Evolutionary conservation across 2,888 invertebrate genomes (phyloP), one percentile per base, ranked within the genome.

Genomic region (Peribatodes rhomboidaria): DNA sequence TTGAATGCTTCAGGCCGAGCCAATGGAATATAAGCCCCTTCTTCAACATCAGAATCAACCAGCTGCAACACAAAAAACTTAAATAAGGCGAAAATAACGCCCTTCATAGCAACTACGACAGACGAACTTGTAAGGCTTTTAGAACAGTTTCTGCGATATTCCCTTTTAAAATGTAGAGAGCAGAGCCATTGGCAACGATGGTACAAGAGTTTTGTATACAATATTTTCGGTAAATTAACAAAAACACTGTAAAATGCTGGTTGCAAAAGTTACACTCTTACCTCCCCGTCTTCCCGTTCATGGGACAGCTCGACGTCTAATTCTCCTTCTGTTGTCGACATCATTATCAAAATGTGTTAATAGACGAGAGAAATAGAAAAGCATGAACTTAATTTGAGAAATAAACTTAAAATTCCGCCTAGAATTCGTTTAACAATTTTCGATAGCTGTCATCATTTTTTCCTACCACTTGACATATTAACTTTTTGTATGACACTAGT

Each of bases 261-360:
- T 41, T 27, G 61, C 44, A 65, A 71, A 72, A 71, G 74, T 63
- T 69, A 74, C 87, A 83, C 85, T 88, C 89, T 92, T 88, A 95
- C 96, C 94, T 96, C 95, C 77, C 96, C 95, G 68, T 96, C 96
- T 81, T 96, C 95, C 67, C 94, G 86, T 82, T 95, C 96, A 70
- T 94, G 94, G 73, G 94, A 92, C 76, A 94, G 93, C 68, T 94
- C 91, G 68, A 94, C 88, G 74, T 94, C 89, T 73, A 94, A 82
- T 80, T 95, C 95, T 74, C 94, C 94, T 85, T 95, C 95, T 92
- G 95, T 95, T 61, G 93, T 92, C 65, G 93, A 93, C 93, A 93
- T 93, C 90, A 91, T 92, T 67, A 65, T 89, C 69, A 63, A 64
- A 63, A 71, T 70, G 72, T 78, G 63, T 70, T 68, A 67, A 71